Evolutionary conservation across 2,888 invertebrate species (phyloP).

Genomic region (Rhamphomyia laevipes): DNA sequence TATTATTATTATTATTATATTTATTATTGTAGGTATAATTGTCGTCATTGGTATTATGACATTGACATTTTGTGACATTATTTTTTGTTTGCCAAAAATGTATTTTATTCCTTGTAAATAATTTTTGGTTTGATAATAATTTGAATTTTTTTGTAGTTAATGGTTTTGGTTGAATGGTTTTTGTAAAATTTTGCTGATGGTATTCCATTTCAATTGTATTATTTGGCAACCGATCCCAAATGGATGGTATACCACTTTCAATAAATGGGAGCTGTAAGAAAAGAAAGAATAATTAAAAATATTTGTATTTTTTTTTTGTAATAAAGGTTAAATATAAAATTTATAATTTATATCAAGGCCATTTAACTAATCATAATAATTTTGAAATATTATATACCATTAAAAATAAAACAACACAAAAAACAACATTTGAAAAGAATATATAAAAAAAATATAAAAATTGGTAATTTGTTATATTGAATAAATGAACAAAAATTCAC

Average conservation of each 20-base stretch:
- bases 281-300: too few relatives aligned
- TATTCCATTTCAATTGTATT: not conserved
- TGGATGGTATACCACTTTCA: not conserved
- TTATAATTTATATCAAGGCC: not conserved
- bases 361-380: too few relatives aligned
- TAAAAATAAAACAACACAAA: too few relatives aligned
- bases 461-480: too few relatives aligned
- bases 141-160: not conserved
- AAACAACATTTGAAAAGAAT: too few relatives aligned
- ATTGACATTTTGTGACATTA: not conserved
- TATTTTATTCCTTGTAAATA: too few relatives aligned
- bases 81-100: too few relatives aligned
- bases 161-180: not conserved
- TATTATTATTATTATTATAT: not conserved
- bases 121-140: not conserved
- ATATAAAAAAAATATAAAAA: too few relatives aligned
- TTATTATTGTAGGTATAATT: not conserved
- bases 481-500: too few relatives aligned
- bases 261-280: too few relatives aligned
- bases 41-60: not conserved
- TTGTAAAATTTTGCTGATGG: not conserved
- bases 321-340: too few relatives aligned
- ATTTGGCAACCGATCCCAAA: not conserved
- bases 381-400: too few relatives aligned
- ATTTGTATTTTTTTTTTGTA: not conserved